Evolutionary conservation across 2,113 vertebrate species (phyloP), one percentile per base, ranked within the genome.

Genomic region (Crypturellus undulatus): DNA sequence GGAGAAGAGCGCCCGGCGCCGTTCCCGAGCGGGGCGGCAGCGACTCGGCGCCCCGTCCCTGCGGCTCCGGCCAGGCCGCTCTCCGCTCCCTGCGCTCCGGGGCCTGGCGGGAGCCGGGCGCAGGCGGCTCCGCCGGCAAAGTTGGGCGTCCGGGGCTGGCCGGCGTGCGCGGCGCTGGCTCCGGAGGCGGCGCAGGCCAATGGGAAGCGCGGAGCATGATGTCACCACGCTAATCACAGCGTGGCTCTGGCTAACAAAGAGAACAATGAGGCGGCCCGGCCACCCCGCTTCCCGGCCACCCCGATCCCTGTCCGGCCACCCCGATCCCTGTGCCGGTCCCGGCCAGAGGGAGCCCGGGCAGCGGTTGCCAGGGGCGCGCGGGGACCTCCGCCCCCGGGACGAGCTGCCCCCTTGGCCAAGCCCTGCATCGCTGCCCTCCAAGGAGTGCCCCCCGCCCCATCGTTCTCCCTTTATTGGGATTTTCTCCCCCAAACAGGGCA

Each of bases 221-320:
- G 99, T 99, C 99, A 99, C 98, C 95, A 92, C 97, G 97, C 97
- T 97, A 98, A 98, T 98, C 98, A 97, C 98, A 98, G 99, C 98
- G 98, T 98, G 98, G 98, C 98, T 98, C 98, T 98, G 98, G 98
- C 98, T 99, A 99, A 99, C 99, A 99, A 99, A 99, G 99, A 97
- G 99, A 99, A 99, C 99, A 99, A 99, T 99, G 97, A 96, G 94
- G 70, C 85, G 93, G 94, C 95, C 95, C 90, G 89, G 87, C 81
- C 69, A 90, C 93, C 80, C 65, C 80, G 70, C 92, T 95, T 92
- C 88, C 38, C 14, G 13, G 26, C 38, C 38, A 38, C 38, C 38
- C 38, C 38, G 38, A 38, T 38, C 38, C 38, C 38, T 38, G 25
- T 14, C 51, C 13, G 51, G 51, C 49, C 45, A 18, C 45, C 45